phyloP scores from a whole-genome alignment of 1,140 invertebrate genomes.

The Cylas formicarius region DNA sequence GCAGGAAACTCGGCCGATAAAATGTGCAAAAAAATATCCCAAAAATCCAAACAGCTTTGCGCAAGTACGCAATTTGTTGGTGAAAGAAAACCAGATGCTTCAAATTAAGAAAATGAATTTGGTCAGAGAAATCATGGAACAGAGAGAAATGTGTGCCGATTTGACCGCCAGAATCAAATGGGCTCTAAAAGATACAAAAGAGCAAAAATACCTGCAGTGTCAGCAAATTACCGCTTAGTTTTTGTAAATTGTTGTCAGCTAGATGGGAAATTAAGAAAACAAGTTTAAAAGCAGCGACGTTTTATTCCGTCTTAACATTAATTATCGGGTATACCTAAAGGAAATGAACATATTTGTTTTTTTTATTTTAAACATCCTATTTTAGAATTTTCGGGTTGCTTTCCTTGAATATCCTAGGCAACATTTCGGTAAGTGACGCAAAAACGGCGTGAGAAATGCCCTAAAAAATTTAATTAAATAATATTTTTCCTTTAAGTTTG shows the following conservation, averaged over 20 bases:
- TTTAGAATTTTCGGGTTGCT: constrained; percentile 77
- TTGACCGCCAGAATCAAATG: constrained; percentile 33
- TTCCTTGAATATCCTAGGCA: constrained; percentile 83
- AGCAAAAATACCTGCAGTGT: too few relatives aligned
- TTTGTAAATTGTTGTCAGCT: too few relatives aligned
- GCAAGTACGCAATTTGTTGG: constrained; percentile 33
- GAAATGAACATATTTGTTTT: too few relatives aligned
- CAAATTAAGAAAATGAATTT: constrained; percentile 41
- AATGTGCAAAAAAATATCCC: constrained; percentile 6
- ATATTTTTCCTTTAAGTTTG: constrained; percentile 10
- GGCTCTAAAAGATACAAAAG: too few relatives aligned
- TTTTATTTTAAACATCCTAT: too few relatives aligned
- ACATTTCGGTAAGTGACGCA: constrained; percentile 73
- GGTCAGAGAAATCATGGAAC: constrained; percentile 40
- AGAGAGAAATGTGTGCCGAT: constrained; percentile 38
- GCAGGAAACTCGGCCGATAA: constrained; percentile 4
- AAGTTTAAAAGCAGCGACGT: too few relatives aligned
- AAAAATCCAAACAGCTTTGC: constrained; percentile 31
- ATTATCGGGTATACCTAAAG: too few relatives aligned
- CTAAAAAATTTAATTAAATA: constrained; percentile 46
- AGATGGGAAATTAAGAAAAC: too few relatives aligned
- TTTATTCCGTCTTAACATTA: too few relatives aligned
- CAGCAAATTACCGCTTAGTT: too few relatives aligned
- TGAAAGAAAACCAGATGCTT: constrained; percentile 40
- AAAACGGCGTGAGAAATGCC: constrained; percentile 83